Conservation (phyloP, 2,113 vertebrate genomes). For the Neogale vison region DNA sequence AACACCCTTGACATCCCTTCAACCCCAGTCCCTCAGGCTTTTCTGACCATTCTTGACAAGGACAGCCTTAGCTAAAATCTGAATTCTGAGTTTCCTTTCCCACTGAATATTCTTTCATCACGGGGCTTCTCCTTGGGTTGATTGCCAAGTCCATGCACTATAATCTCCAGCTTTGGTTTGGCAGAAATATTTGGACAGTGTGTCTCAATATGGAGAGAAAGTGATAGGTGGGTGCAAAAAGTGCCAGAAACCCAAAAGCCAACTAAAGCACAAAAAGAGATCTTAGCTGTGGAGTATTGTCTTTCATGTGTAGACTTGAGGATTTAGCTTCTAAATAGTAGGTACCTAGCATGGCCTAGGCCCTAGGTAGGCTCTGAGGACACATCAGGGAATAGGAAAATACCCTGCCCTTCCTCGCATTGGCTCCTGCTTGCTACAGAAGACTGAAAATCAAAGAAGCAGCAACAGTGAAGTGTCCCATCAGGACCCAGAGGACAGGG, state of each 20-base stretch:
- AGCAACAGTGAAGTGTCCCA: not conserved
- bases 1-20: not conserved
- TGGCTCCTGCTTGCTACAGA: not conserved
- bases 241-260: not conserved
- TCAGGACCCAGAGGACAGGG: not conserved
- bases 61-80: not conserved
- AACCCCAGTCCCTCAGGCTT: not conserved
- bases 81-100: not conserved
- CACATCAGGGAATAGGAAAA: not conserved
- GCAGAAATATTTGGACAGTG: not conserved
- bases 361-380: not conserved
- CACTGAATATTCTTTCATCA: not conserved
- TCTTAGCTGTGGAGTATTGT: not conserved
- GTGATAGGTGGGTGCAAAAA: not conserved
- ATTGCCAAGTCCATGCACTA: too few relatives aligned
- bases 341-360: not conserved
- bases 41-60: not conserved
- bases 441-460: not conserved
- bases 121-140: not conserved
- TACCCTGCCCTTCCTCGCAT: rapidly evolving
- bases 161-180: not conserved
- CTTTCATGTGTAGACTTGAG: not conserved
- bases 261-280: conserved; percentile 67
- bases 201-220: not conserved
- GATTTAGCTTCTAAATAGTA: not conserved